phyloP scores from a whole-genome alignment of 2,113 vertebrate species.

The Lynx canadensis region DNA sequence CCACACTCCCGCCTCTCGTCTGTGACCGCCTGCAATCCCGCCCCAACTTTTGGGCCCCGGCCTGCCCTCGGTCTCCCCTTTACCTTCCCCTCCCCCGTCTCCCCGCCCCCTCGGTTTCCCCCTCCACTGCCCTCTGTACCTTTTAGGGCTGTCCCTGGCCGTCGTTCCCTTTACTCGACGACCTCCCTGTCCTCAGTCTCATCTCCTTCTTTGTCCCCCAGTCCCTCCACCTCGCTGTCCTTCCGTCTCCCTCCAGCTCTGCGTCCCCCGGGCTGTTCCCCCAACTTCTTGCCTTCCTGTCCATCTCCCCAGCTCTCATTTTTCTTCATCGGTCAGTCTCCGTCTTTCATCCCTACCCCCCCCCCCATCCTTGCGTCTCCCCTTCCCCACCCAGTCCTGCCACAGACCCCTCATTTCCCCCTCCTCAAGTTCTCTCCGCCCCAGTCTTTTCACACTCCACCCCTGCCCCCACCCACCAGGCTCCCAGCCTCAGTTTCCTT shows the following conservation, averaged over 20 bases:
- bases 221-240: neutral
- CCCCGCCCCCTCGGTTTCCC: neutral
- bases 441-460: neutral
- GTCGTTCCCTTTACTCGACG: neutral
- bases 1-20: neutral
- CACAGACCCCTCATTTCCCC: neutral
- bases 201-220: neutral
- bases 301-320: neutral
- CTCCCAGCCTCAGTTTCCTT: conserved; percentile 70
- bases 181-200: neutral
- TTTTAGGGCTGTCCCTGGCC: neutral
- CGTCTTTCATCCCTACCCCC: neutral
- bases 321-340: neutral
- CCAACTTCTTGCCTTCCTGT: neutral
- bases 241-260: neutral
- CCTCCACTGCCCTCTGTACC: neutral
- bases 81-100: neutral
- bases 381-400: neutral
- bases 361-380: neutral
- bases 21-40: no score
- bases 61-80: neutral
- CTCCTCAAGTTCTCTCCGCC: neutral
- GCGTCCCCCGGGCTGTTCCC: neutral
- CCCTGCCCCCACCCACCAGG: neutral
- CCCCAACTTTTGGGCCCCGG: neutral